Evolutionary conservation across 2,797 vertebrate species (phyloP).

Genomic region (Micrastur ruficollis): DNA sequence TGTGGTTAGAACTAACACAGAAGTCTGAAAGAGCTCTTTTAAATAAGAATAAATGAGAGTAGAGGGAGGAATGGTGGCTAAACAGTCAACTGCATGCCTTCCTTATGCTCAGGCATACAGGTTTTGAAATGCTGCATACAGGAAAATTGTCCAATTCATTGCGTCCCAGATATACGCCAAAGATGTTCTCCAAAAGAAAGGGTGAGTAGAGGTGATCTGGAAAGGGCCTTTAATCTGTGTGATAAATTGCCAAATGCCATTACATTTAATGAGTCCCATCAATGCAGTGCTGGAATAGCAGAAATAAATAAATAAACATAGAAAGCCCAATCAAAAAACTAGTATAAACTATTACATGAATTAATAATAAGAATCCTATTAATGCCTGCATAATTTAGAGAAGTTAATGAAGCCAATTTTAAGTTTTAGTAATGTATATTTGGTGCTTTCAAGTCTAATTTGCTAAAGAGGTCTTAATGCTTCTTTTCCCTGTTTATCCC

Average conservation of each 20-base stretch:
- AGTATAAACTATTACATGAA: slow-evolving; percentile 68
- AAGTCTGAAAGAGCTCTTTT: background rate
- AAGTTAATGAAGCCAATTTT: slow-evolving; percentile 38
- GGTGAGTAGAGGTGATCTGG: slow-evolving; percentile 68
- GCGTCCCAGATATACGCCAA: slow-evolving; percentile 39
- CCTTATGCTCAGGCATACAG: background rate
- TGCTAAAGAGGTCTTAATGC: slow-evolving; percentile 31
- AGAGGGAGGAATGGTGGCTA: background rate
- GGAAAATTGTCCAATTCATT: slow-evolving; percentile 35
- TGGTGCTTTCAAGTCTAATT: slow-evolving; percentile 27
- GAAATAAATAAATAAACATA: slow-evolving; percentile 69
- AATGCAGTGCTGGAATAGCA: slow-evolving; percentile 59
- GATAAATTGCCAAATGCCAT: slow-evolving; percentile 73
- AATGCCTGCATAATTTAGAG: slow-evolving; percentile 36
- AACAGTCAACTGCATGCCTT: background rate
- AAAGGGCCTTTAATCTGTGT: slow-evolving; percentile 69
- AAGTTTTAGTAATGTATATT: slow-evolving; percentile 62
- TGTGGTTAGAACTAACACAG: background rate
- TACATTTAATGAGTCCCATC: slow-evolving; percentile 75
- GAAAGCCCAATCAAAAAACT: slow-evolving; percentile 40
- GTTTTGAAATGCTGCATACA: background rate
- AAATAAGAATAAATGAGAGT: background rate
- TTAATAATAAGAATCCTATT: slow-evolving; percentile 46
- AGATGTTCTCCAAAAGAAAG: slow-evolving; percentile 50
- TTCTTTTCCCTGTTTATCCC: background rate